Conservation (phyloP, 1,140 invertebrate species). For the Solenopsis invicta region DNA sequence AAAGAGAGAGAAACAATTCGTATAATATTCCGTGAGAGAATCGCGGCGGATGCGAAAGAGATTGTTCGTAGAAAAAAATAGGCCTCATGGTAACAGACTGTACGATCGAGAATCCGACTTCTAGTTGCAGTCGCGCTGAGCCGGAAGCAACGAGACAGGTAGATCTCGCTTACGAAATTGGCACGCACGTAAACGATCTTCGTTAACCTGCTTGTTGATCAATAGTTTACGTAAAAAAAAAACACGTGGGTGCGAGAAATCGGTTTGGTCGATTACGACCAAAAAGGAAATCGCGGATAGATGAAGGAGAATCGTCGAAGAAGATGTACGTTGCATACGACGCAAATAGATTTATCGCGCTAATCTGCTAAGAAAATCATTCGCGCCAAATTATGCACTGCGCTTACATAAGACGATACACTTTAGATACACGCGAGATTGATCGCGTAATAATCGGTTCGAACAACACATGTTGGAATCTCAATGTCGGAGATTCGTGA, state of each 20-base stretch:
- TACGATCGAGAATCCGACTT: background rate
- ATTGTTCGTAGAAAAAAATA: slow-evolving; percentile 52
- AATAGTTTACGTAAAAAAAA: background rate
- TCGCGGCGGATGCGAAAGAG: slow-evolving; percentile 14
- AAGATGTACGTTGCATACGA: background rate
- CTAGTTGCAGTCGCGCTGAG: slow-evolving; percentile 29
- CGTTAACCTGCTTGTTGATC: slow-evolving; percentile 36
- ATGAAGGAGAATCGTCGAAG: background rate
- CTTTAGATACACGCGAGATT: slow-evolving; percentile 14
- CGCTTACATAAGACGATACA: slow-evolving; percentile 41
- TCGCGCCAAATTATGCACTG: background rate
- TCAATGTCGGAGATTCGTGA: background rate
- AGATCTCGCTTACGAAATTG: slow-evolving; percentile 42
- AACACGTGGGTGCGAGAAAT: background rate
- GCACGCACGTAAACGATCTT: slow-evolving; percentile 39
- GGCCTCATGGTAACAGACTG: slow-evolving; percentile 37
- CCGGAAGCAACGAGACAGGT: slow-evolving; percentile 69
- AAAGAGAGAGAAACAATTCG: background rate
- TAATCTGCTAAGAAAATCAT: slow-evolving; percentile 35
- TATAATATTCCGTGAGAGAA: slow-evolving; percentile 51
- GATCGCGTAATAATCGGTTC: background rate
- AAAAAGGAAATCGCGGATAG: background rate
- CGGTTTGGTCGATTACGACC: too few relatives aligned
- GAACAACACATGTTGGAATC: background rate
- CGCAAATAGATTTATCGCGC: slow-evolving; percentile 13